phyloP scores from a whole-genome alignment of 2,113 vertebrate species.

The Oostethus manadensis region DNA sequence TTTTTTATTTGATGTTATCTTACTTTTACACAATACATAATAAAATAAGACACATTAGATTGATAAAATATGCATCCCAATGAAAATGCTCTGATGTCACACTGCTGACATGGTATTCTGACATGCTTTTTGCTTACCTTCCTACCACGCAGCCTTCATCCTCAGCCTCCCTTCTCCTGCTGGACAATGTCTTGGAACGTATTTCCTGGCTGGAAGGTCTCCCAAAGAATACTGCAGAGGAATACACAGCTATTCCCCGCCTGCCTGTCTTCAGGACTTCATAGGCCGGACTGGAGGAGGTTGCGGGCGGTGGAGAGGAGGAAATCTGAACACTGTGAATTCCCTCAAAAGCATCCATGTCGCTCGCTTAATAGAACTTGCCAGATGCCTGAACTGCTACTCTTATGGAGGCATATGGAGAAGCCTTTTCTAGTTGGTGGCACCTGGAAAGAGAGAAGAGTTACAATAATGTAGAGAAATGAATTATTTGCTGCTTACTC shows the following conservation, averaged over 20 bases:
- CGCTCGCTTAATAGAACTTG: not conserved
- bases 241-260: conserved; percentile 67
- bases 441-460: not conserved
- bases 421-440: not conserved
- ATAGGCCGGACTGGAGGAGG: conserved; percentile 54
- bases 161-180: conserved; percentile 15
- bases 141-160: conserved; percentile 61
- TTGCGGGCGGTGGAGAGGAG: conserved; percentile 50
- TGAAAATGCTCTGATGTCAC: not conserved
- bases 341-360: conserved; percentile 74
- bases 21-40: no score
- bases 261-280: conserved; percentile 57
- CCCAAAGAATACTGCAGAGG: conserved; percentile 62
- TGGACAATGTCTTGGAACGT: not conserved
- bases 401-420: not conserved
- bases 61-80: not conserved
- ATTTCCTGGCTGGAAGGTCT: conserved; percentile 22
- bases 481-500: not conserved
- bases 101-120: not conserved
- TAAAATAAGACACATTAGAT: no score
- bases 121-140: conserved; percentile 43
- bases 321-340: conserved; percentile 68
- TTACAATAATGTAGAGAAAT: not conserved
- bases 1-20: no score
- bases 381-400: not conserved